These are phyloP conservation scores for Zaprionus inermis DNA, from an alignment of 1,140 invertebrate species.

Conservation along the genomic window DNA sequence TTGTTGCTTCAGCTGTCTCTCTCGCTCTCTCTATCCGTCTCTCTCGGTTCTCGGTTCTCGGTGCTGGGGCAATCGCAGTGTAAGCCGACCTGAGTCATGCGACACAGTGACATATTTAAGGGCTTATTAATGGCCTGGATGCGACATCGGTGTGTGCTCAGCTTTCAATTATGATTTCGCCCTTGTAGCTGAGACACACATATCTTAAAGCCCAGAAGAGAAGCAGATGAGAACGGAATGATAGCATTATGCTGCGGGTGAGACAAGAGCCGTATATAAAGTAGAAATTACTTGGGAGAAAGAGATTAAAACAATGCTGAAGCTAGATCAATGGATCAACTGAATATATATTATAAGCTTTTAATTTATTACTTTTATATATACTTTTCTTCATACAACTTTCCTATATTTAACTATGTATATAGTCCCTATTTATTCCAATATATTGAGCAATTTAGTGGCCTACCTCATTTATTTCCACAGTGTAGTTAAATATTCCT, in stretches of 20 bases:
- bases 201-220: not conserved
- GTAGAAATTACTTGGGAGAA: no score
- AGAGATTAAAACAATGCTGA: no score
- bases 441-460: not conserved
- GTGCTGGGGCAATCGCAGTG: slow-evolving; percentile 9
- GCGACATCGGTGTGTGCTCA: slow-evolving; percentile 46
- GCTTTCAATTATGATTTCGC: slow-evolving; percentile 50
- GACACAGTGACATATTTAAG: slow-evolving; percentile 46
- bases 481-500: no score
- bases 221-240: not conserved
- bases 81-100: slow-evolving; percentile 7
- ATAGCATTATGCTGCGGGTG: not conserved
- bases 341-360: no score
- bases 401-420: not conserved
- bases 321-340: no score
- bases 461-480: not conserved
- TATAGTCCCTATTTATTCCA: not conserved
- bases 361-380: no score
- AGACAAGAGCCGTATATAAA: not conserved
- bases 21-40: no score
- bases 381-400: no score
- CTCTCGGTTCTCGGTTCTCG: not conserved
- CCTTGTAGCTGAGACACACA: not conserved
- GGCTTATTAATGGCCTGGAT: slow-evolving; percentile 35
- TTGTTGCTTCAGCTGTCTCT: slow-evolving; percentile 44